Evolutionary conservation across 1,140 invertebrate species (phyloP).

Genomic region (Heliconius himera): DNA sequence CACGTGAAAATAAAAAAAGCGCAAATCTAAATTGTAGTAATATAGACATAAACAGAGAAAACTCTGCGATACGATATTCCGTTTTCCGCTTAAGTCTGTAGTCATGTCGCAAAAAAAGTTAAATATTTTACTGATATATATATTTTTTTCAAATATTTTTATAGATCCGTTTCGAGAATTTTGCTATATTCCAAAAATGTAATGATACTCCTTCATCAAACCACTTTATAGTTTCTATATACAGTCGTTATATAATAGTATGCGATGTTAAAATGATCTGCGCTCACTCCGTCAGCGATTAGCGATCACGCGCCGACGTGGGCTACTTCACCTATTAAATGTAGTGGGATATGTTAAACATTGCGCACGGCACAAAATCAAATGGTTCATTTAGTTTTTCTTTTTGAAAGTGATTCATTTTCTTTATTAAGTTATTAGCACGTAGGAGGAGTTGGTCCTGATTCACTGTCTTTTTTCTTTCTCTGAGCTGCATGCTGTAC

Average conservation of each 20-base stretch:
- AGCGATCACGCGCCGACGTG: constrained; percentile 6
- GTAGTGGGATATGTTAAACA: constrained; percentile 6
- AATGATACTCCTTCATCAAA: neutral
- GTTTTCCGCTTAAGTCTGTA: too few relatives aligned
- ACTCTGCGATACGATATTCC: too few relatives aligned
- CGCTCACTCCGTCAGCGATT: constrained; percentile 11
- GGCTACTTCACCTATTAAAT: constrained; percentile 1
- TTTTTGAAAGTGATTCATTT: neutral
- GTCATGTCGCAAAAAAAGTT: too few relatives aligned
- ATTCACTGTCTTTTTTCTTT: neutral
- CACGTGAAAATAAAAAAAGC: too few relatives aligned
- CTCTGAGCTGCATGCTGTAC: too few relatives aligned
- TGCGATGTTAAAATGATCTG: neutral
- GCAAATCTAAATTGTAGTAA: too few relatives aligned
- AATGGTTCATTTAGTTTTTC: neutral
- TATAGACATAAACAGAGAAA: too few relatives aligned
- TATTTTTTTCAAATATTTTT: too few relatives aligned
- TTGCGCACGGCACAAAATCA: constrained; percentile 4
- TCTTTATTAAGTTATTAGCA: neutral
- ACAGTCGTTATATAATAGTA: neutral
- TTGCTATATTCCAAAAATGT: too few relatives aligned
- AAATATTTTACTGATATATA: too few relatives aligned
- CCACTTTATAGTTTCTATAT: neutral
- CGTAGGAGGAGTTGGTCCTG: neutral
- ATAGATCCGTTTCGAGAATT: too few relatives aligned